A percentile compares a stretch with the other conserved stretches of the same genome.
These are phyloP conservation scores for Pocillopora damicornis DNA, from an alignment of 64 coral and sea anemone genomes.

Conservation along the genomic window DNA sequence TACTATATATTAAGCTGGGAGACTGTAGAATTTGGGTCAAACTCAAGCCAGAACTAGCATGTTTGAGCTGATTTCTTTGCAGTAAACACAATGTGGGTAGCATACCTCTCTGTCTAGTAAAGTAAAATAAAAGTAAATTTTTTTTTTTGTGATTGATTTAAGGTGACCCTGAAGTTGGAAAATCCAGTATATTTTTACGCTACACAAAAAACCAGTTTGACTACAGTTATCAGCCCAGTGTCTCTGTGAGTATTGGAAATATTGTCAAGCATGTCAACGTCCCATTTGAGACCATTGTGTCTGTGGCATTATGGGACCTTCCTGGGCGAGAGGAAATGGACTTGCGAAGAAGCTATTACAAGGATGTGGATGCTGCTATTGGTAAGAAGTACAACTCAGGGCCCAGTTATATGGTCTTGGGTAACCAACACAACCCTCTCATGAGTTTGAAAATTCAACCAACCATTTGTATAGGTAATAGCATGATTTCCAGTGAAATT, in stretches of 20 bases:
- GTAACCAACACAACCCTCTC: too few species aligned
- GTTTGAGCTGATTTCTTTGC: too few species aligned
- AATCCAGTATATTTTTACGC: slow-evolving; percentile 90
- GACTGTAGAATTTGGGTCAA: too few species aligned
- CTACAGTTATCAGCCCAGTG: slow-evolving; percentile 96
- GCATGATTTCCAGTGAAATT: too few species aligned
- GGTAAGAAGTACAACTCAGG: slow-evolving; percentile 39
- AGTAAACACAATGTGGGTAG: too few species aligned
- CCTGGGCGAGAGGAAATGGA: slow-evolving; percentile 99
- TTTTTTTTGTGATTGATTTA: background rate
- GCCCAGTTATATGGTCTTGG: too few species aligned
- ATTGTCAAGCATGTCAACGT: slow-evolving; percentile 95
- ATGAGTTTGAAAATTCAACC: too few species aligned
- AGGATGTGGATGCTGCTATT: slow-evolving; percentile 99
- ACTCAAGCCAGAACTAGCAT: too few species aligned
- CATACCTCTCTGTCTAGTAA: too few species aligned
- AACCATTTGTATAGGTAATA: too few species aligned
- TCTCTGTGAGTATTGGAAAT: slow-evolving; percentile 91
- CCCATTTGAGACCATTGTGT: slow-evolving; percentile 91
- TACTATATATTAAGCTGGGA: too few species aligned
- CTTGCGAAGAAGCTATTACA: slow-evolving; percentile 93
- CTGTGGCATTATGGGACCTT: slow-evolving; percentile 89
- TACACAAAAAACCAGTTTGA: slow-evolving; percentile 99
- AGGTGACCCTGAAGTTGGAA: slow-evolving; percentile 95
- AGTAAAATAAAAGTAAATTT: background rate